Evolutionary conservation across 2,888 invertebrate genomes (phyloP).

Genomic region (Timema cristinae): DNA sequence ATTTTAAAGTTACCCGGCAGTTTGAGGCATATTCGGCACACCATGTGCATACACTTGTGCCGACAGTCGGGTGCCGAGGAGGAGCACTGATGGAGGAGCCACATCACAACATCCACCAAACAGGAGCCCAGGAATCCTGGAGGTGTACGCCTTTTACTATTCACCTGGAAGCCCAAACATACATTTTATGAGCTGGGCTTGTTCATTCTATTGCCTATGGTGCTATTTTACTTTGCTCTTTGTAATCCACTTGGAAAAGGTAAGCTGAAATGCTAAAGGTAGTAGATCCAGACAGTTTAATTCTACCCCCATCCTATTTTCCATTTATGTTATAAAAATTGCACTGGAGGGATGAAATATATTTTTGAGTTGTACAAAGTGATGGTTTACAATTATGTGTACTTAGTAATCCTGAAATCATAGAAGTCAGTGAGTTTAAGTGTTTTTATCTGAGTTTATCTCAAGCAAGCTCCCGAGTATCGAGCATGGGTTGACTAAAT

Average conservation of each 20-base stretch:
- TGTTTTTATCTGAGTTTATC: no score
- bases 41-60: slow-evolving; percentile 49
- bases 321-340: no score
- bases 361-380: no score
- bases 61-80: slow-evolving; percentile 47
- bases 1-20: slow-evolving; percentile 20
- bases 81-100: slow-evolving; percentile 50
- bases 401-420: no score
- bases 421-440: no score
- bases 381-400: no score
- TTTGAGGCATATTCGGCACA: slow-evolving; percentile 35
- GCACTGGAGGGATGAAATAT: no score
- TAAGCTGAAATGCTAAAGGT: background rate
- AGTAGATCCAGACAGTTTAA: background rate
- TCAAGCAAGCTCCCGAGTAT: no score
- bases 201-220: no score
- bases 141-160: slow-evolving; percentile 43
- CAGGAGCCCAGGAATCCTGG: slow-evolving; percentile 43
- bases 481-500: no score
- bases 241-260: background rate
- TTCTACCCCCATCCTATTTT: background rate
- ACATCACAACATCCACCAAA: slow-evolving; percentile 46
- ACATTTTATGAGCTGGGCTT: no score
- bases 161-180: background rate
- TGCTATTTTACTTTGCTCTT: no score